A percentile compares a stretch with the other conserved stretches of the same genome.
phyloP scores from a whole-genome alignment of 2,888 invertebrate species.

The Gortyna flavago region DNA sequence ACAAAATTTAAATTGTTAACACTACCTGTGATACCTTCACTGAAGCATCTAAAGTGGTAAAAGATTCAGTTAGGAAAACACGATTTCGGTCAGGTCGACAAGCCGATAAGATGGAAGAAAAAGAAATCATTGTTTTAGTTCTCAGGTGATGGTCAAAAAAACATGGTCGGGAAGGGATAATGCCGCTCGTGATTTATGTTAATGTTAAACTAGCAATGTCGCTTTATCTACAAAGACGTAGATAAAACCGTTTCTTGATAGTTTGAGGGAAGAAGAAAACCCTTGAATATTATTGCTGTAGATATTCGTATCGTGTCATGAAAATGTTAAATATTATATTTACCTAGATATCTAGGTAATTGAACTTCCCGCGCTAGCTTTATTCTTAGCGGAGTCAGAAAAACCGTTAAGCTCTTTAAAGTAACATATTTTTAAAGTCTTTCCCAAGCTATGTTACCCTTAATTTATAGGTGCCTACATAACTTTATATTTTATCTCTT shows the following conservation, averaged over 20 bases:
- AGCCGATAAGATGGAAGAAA: slow-evolving; percentile 47
- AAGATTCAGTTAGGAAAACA: slow-evolving; percentile 32
- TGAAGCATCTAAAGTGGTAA: slow-evolving; percentile 5
- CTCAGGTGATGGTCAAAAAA: slow-evolving; percentile 51
- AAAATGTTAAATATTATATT: slow-evolving; percentile 13
- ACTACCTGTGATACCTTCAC: background rate
- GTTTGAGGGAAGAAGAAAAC: slow-evolving; percentile 19
- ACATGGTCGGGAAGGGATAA: slow-evolving; percentile 52
- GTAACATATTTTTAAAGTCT: slow-evolving; percentile 31
- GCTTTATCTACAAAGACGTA: slow-evolving; percentile 29
- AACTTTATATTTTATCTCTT: slow-evolving; percentile 51
- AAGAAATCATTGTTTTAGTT: slow-evolving; percentile 48
- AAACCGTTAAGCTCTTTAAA: slow-evolving; percentile 33
- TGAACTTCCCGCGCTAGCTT: background rate
- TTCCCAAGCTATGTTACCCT: slow-evolving; percentile 26
- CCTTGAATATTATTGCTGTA: slow-evolving; percentile 7
- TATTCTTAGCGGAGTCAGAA: slow-evolving; percentile 17
- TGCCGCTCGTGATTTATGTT: slow-evolving; percentile 53
- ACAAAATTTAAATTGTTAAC: background rate
- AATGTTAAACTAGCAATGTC: slow-evolving; percentile 53
- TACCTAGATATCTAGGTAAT: slow-evolving; percentile 2
- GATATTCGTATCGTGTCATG: background rate
- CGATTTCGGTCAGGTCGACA: slow-evolving; percentile 26
- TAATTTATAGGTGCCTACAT: slow-evolving; percentile 41
- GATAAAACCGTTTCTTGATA: slow-evolving; percentile 28